A percentile compares a stretch with the other conserved stretches of the same genome.
These are phyloP conservation scores for Prosapia bicincta DNA, from an alignment of 2,888 invertebrate species.

Conservation along the genomic window DNA sequence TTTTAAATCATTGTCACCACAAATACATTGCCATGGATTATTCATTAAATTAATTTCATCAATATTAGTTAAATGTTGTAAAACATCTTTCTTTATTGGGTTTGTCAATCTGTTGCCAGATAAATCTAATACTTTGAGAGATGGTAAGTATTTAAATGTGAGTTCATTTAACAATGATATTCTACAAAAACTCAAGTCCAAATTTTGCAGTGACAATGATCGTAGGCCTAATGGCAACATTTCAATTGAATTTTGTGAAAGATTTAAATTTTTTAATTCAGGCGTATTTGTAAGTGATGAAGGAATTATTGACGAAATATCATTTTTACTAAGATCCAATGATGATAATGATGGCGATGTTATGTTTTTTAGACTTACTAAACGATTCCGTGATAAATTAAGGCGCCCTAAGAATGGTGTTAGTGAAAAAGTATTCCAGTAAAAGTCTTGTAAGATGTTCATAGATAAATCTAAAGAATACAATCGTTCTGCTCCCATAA, in stretches of 20 bases:
- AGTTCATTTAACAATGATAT: slow-evolving; percentile 4
- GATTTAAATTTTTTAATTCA: slow-evolving; percentile 10
- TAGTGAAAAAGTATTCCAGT: slow-evolving; percentile 4
- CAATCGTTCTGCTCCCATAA: neutral
- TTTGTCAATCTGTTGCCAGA: slow-evolving; percentile 18
- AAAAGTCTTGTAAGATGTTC: slow-evolving; percentile 3
- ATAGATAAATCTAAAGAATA: slow-evolving; percentile 11
- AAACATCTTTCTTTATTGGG: slow-evolving; percentile 10
- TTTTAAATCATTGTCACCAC: slow-evolving; percentile 7
- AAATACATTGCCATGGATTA: slow-evolving; percentile 22
- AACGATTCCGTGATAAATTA: slow-evolving; percentile 21
- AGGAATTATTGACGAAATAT: slow-evolving; percentile 4
- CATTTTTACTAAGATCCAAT: slow-evolving; percentile 21
- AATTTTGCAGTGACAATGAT: neutral
- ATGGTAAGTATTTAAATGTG: slow-evolving; percentile 4
- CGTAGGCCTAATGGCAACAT: neutral
- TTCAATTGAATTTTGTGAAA: slow-evolving; percentile 19
- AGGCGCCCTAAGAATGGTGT: neutral
- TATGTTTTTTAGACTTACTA: slow-evolving; percentile 7
- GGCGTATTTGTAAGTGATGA: neutral
- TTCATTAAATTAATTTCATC: slow-evolving; percentile 17
- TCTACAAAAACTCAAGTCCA: slow-evolving; percentile 19
- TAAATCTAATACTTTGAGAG: slow-evolving; percentile 8
- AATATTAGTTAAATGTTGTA: neutral
- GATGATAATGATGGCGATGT: neutral